These are phyloP conservation scores for Mormyrus lacerda DNA, from an alignment of 2,113 vertebrate species.

Conservation along the genomic window DNA sequence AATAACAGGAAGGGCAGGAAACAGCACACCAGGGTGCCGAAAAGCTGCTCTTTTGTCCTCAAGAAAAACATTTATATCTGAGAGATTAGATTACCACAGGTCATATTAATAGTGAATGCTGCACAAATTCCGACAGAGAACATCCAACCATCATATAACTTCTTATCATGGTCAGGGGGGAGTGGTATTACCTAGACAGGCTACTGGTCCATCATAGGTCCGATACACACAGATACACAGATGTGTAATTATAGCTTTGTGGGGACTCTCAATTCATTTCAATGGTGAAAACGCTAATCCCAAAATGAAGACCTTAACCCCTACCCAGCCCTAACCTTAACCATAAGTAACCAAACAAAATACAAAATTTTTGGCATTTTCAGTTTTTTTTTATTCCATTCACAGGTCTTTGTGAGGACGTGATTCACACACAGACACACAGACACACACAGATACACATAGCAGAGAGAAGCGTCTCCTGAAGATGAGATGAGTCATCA, in stretches of 20 bases:
- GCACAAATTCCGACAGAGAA: not conserved
- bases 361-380: too few species aligned
- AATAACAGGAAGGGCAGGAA: not conserved
- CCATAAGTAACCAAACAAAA: too few species aligned
- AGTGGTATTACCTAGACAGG: not conserved
- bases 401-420: too few species aligned
- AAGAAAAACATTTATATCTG: not conserved
- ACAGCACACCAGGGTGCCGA: too few species aligned
- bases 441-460: not conserved
- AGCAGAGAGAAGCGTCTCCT: not conserved
- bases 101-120: not conserved
- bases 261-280: too few species aligned
- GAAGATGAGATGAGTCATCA: not conserved
- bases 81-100: not conserved
- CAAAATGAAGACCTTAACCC: too few species aligned
- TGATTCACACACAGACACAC: not conserved
- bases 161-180: not conserved
- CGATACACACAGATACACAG: not conserved
- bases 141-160: not conserved
- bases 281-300: too few species aligned
- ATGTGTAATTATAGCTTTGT: not conserved
- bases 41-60: not conserved
- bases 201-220: not conserved
- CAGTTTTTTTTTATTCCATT: too few species aligned
- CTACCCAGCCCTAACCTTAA: too few species aligned